Conservation (phyloP, 2,797 vertebrate genomes). For the Melanotaenia maccullochi region DNA sequence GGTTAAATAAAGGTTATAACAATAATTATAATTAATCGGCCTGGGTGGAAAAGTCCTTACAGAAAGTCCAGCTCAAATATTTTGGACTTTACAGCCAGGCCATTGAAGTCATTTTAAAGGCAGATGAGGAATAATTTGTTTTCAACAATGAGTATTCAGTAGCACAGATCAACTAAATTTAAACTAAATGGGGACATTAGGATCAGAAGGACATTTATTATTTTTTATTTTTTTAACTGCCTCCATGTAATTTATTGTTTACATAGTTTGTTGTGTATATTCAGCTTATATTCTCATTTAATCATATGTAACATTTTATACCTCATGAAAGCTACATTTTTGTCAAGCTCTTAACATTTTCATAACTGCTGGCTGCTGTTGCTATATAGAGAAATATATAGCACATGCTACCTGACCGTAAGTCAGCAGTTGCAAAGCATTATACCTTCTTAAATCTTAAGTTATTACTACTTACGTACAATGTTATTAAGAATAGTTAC, state of each 20-base stretch:
- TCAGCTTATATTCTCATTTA: too few species aligned
- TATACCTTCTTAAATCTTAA: not conserved
- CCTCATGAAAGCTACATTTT: too few species aligned
- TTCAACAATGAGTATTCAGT: not conserved
- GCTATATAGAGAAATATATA: not conserved
- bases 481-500: not conserved
- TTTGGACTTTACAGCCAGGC: not conserved
- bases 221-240: too few species aligned
- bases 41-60: not conserved
- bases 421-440: not conserved
- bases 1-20: too few species aligned
- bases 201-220: too few species aligned
- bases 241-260: too few species aligned
- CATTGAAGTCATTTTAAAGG: not conserved
- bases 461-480: not conserved
- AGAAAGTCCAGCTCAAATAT: not conserved
- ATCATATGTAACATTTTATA: too few species aligned
- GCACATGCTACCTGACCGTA: not conserved
- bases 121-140: not conserved
- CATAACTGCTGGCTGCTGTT: not conserved
- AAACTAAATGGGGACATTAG: too few species aligned
- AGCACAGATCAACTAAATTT: too few species aligned
- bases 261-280: too few species aligned
- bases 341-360: too few species aligned
- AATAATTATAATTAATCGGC: not conserved